Evolutionary conservation across 2,113 vertebrate genomes (phyloP).

Genomic region (Junco hyemalis): DNA sequence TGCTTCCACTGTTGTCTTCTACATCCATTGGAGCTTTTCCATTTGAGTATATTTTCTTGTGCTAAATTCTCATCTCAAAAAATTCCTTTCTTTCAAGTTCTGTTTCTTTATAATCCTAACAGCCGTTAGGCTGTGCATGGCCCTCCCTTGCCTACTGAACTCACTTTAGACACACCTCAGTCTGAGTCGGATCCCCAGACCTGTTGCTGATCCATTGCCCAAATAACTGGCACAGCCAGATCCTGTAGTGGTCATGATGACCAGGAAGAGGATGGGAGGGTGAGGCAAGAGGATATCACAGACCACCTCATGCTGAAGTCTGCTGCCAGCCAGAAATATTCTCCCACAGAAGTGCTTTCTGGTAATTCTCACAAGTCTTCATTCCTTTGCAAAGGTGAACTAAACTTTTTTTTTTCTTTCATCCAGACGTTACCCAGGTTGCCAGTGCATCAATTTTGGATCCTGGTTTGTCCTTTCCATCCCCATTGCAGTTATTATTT

Average conservation of each 20-base stretch:
- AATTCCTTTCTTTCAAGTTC: neutral
- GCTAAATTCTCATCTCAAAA: neutral
- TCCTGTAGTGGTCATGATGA: neutral
- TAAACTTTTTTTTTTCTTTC: neutral
- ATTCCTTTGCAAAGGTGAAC: neutral
- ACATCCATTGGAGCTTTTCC: neutral
- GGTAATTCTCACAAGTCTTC: neutral
- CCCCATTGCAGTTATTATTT: constrained; percentile 79
- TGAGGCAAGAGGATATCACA: neutral
- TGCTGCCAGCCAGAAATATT: neutral
- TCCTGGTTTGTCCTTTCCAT: constrained; percentile 89
- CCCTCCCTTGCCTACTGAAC: neutral
- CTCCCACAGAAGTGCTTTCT: neutral
- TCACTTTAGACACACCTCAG: neutral
- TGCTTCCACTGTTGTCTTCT: neutral
- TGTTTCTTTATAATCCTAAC: neutral
- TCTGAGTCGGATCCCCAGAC: neutral
- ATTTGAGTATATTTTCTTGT: neutral
- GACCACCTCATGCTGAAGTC: neutral
- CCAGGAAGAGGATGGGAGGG: neutral
- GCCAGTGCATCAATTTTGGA: constrained; percentile 87
- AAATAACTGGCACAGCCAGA: neutral
- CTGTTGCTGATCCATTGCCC: neutral
- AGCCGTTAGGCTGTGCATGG: neutral
- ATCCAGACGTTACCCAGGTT: constrained; percentile 84